phyloP scores from a whole-genome alignment of 2,797 vertebrate genomes.

The Gephyroberyx darwinii region DNA sequence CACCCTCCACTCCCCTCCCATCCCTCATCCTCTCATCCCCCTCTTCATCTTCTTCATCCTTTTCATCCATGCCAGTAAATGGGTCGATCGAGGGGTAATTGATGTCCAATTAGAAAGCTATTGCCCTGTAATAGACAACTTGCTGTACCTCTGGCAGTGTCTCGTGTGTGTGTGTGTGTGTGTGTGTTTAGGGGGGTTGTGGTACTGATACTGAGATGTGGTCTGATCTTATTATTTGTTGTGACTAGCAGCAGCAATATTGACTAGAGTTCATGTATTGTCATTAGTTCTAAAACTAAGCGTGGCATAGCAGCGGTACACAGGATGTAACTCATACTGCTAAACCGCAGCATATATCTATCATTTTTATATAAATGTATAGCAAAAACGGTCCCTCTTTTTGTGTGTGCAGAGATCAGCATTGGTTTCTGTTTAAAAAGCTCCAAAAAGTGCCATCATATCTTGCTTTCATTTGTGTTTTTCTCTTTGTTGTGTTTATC shows the following conservation, averaged over 20 bases:
- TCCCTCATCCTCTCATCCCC: constrained; percentile 15
- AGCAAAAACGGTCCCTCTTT: background rate
- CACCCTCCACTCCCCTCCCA: background rate
- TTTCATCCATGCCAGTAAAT: constrained; percentile 48
- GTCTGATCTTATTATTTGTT: constrained; percentile 34
- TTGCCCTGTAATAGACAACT: constrained; percentile 63
- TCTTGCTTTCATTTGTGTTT: too few relatives aligned
- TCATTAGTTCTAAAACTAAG: background rate
- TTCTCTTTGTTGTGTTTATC: too few relatives aligned
- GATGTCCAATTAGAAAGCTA: constrained; percentile 66
- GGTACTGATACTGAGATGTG: background rate
- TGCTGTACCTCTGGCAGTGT: constrained; percentile 52
- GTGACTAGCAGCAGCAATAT: constrained; percentile 8
- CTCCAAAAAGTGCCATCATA: too few relatives aligned
- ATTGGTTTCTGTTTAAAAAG: background rate
- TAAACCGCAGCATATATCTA: background rate
- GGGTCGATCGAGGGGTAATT: constrained; percentile 56
- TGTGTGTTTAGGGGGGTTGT: too few relatives aligned
- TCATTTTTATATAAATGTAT: background rate
- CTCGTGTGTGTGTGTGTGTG: constrained; percentile 16
- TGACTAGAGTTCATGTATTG: background rate
- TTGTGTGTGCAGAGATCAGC: background rate
- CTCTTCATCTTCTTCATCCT: constrained; percentile 17
- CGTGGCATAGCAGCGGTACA: too few relatives aligned
- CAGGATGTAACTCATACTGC: background rate